Percentiles rank a stretch among this genome's conserved stretches.
Evolutionary conservation across 2,113 vertebrate species (phyloP).

Genomic region (Aythya baeri): DNA sequence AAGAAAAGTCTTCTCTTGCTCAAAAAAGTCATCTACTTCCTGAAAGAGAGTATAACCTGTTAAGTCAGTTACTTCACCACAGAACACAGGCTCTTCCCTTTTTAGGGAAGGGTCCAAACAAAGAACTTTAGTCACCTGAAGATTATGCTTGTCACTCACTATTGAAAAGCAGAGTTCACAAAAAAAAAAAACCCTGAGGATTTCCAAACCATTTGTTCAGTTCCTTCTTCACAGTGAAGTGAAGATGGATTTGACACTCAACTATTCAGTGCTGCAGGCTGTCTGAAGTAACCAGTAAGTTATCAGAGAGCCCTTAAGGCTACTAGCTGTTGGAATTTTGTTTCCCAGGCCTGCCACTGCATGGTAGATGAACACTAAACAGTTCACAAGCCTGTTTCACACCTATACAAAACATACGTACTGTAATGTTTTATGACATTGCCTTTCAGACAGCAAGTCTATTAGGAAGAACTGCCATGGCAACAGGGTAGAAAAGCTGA

Average conservation of each 20-base stretch:
- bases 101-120: background rate
- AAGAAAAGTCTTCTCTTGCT: constrained; percentile 96
- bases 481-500: background rate
- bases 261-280: background rate
- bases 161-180: background rate
- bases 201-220: background rate
- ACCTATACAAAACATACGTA: background rate
- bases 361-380: background rate
- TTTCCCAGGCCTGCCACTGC: background rate
- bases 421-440: background rate
- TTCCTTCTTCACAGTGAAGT: background rate
- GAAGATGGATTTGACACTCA: background rate
- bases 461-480: background rate
- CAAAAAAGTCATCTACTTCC: constrained; percentile 98
- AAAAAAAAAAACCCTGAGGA: background rate
- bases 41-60: constrained; percentile 56
- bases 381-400: background rate
- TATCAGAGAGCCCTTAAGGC: background rate
- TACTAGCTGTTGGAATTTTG: background rate
- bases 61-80: background rate
- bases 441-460: background rate
- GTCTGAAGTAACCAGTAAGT: background rate
- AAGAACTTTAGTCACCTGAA: background rate
- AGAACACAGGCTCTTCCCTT: background rate
- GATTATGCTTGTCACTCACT: background rate